Evolutionary conservation across 2,888 invertebrate genomes (phyloP).

Genomic region (Anaspis maculata): DNA sequence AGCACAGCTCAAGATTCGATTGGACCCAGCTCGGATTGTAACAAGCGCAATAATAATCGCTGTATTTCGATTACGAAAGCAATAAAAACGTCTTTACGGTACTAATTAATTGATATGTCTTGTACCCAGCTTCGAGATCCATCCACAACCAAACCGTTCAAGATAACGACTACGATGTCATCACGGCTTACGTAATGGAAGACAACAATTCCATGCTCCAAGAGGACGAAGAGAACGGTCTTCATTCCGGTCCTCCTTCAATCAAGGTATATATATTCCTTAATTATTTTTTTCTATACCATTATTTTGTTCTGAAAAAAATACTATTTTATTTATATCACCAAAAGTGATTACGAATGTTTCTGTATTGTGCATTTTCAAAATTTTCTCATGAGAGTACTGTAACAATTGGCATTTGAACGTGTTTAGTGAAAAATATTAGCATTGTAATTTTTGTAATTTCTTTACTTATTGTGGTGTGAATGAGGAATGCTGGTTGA

Average conservation of each 20-base stretch:
- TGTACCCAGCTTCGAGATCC: no score
- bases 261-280: constrained; percentile 59
- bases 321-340: no score
- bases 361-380: constrained; percentile 3
- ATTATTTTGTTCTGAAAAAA: neutral
- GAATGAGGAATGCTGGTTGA: constrained; percentile 8
- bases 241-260: constrained; percentile 68
- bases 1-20: no score
- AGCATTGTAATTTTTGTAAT: neutral
- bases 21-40: no score
- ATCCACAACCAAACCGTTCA: constrained; percentile 48
- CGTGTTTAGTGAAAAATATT: neutral
- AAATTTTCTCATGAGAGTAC: neutral
- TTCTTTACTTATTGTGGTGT: no score
- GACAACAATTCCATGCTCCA: constrained; percentile 74
- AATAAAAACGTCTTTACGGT: no score
- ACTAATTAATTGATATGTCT: no score
- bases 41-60: no score
- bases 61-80: no score
- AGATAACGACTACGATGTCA: constrained; percentile 81
- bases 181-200: constrained; percentile 64
- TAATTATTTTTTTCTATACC: neutral
- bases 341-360: constrained; percentile 1
- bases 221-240: constrained; percentile 72
- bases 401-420: neutral